These are phyloP conservation scores for Stomatorhinus ivindoensis DNA, from an alignment of 2,113 vertebrate genomes.

Conservation along the genomic window DNA sequence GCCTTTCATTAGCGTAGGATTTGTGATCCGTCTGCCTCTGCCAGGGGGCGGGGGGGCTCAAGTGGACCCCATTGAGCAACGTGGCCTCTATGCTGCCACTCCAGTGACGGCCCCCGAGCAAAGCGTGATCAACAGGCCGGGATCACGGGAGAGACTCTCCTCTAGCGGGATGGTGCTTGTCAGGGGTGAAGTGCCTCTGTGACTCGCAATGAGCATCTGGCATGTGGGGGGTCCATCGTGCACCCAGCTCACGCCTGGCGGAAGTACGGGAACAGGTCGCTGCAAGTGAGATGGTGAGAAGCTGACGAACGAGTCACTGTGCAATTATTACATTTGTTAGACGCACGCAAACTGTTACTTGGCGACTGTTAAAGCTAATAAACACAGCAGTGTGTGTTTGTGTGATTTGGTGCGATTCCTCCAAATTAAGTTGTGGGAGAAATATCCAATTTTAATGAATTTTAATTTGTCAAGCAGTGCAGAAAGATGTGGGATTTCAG, in stretches of 20 bases:
- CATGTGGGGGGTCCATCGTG: neutral
- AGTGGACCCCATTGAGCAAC: conserved; percentile 61
- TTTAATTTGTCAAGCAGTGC: conserved; percentile 12
- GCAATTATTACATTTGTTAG: neutral
- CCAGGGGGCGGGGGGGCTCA: conserved; percentile 41
- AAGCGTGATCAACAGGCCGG: conserved; percentile 63
- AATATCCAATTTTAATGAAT: conserved; percentile 3
- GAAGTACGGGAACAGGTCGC: neutral
- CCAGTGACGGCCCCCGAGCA: conserved; percentile 39
- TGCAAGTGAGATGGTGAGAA: neutral
- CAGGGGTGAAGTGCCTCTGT: conserved; percentile 44
- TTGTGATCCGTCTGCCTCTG: conserved; percentile 52
- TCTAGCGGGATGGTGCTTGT: conserved; percentile 36
- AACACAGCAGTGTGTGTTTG: neutral
- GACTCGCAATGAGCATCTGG: conserved; percentile 19
- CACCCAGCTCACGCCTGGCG: neutral
- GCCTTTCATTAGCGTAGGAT: conserved; percentile 67
- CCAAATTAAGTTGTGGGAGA: neutral
- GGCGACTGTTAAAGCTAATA: neutral
- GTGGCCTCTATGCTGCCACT: conserved; percentile 49
- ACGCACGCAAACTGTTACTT: neutral
- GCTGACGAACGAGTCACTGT: neutral
- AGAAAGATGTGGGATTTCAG: conserved; percentile 4
- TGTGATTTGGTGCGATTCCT: neutral
- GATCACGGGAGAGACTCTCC: conserved; percentile 46